Evolutionary conservation across 2,797 vertebrate genomes (phyloP), one percentile per base, ranked within the genome.

Genomic region (Sardinella longiceps): DNA sequence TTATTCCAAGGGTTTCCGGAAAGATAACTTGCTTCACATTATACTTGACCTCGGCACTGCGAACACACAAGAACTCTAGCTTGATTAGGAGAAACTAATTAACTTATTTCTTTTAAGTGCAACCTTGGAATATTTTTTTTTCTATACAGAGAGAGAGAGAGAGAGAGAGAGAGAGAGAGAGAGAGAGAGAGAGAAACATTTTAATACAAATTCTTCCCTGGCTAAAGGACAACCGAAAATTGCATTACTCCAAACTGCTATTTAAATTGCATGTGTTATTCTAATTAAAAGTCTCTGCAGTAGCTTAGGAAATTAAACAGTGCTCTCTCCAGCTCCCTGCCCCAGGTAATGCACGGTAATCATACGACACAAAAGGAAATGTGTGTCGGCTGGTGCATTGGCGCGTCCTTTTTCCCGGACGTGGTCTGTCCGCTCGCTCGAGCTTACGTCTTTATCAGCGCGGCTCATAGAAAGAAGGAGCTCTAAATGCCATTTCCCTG

Each of bases 401-500:
- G 5, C 18, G 56, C n/a, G n/a, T 33, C 25, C 63, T 43, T 23
- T 43, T 77, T 74, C 33, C 37, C 15, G 33, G 15, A 15, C 66
- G 15, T 15, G 33, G 53, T 58, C 23, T n/a, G 56, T 60, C 63
- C 60, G 28, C 11, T 14, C 3, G 2, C 15, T 33, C 11, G 6
- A 33, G 63, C 30, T 70, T 70, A 70, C 37, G 63, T 70, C 12
- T 33, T 37, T 70, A 70, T 70, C 63, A 70, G 30, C 5, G 30
- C 1, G 70, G 63, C 39, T 88, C 82, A 25, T 37, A 81, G 85
- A 84, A 85, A 80, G 83, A 66, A 53, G 50, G 82, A 87, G 87
- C 88, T 88, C 89, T 89, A 92, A 82, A 85, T 86, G 80, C 80
- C 70, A 84, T 86, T 77, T 85, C 84, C 83, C 80, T 85, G 66